Base-by-base conservation (phyloP, 2,888 invertebrate species). In the Spatulosminthurus flaviceps region DNA sequence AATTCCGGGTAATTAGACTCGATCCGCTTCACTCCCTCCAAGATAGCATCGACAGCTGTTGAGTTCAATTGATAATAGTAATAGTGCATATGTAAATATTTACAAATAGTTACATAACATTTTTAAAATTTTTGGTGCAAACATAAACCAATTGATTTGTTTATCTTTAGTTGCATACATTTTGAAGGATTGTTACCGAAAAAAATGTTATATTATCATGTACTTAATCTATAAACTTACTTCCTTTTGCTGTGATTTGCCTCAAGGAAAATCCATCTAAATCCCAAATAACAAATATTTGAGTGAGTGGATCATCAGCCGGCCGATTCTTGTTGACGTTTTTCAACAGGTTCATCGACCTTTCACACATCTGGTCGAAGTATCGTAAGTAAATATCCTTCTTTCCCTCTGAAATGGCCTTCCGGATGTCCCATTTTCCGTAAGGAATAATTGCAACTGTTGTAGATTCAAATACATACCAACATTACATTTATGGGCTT, bases 341-440 rank as follows among this genome's bases (percentile, higher is more conserved):
- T 16, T 24, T 24, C 24, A 78, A 22, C 7, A 34, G 26, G 4
- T 81, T 73, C 22, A 81, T 11, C 0, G 79, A n/a, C 29, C 61
- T 61, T 19, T 76, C 74, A 60, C 43, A 72, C 34, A 81, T 42
- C 22, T 81, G 60, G 24, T 79, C 75, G 61, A 79, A 72, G 61
- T 81, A 79, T n/a, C 72, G 60, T 1, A 81, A 11, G 66, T 81
- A 81, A 4, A 80, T 80, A 0, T 82, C 80, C n/a, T 77, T 76
- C 24, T 81, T 69, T 5, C 83, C 83, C 0, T 69, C 72, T 13
- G 75, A 79, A 22, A 84, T 70, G 61, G 83, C 81, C 66, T 81
- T 79, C 13, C 84, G 80, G 0, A 83, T 80, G 28, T 84, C 81
- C 83, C 83, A 84, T 24, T 70, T 74, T 16, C 84, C 84, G 19